These are phyloP conservation scores for Oxyruncus cristatus DNA, from an alignment of 2,113 vertebrate species.

Conservation along the genomic window DNA sequence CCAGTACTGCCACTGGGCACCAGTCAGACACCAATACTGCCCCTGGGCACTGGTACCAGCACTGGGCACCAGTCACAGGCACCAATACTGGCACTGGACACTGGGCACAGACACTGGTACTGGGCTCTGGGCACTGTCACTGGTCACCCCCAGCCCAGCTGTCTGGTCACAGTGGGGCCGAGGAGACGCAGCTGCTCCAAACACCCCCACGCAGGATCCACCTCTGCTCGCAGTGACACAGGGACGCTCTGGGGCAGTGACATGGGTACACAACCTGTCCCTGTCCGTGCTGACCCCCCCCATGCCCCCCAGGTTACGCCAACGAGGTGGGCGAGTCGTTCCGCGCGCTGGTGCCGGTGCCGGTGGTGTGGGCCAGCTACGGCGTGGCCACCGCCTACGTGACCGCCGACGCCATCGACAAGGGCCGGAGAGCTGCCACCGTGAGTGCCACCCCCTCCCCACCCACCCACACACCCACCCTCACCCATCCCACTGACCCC, in stretches of 20 bases:
- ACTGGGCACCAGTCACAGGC: neutral
- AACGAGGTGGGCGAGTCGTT: constrained; percentile 97
- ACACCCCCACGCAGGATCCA: fast-evolving
- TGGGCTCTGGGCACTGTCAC: no score
- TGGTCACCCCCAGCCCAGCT: fast-evolving
- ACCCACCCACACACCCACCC: fast-evolving
- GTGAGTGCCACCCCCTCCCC: constrained; percentile 70
- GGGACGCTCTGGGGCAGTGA: neutral
- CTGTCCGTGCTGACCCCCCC: neutral
- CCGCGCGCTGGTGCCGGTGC: constrained; percentile 84
- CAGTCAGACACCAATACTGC: no score
- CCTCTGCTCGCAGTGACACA: fast-evolving
- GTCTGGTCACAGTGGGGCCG: fast-evolving
- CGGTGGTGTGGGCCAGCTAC: constrained; percentile 89
- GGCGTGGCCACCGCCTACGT: constrained; percentile 89
- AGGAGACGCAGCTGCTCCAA: neutral
- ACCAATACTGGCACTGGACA: neutral
- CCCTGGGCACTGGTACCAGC: neutral
- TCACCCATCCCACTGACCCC: neutral
- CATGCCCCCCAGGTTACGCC: constrained; percentile 82
- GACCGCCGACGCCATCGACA: constrained; percentile 90
- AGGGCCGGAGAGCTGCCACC: constrained; percentile 85
- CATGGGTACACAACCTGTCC: fast-evolving
- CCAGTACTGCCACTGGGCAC: no score
- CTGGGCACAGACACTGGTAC: neutral